A percentile compares a stretch with the other conserved stretches of the same genome.
Evolutionary conservation across 2,113 vertebrate genomes (phyloP).

Genomic region (Myiozetetes cayanensis): DNA sequence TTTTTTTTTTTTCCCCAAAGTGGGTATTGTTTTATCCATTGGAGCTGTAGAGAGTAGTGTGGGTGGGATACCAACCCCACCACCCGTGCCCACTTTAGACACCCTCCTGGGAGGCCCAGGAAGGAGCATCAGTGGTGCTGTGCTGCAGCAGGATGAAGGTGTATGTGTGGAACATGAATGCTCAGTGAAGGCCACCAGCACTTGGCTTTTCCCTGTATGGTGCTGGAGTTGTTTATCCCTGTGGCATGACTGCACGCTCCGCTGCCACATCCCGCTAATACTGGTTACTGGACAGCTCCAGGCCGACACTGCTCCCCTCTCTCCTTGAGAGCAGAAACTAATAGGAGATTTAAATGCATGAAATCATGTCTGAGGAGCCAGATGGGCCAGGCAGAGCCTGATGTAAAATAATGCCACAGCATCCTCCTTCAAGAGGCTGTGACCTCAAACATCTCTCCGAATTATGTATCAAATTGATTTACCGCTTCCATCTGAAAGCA

Average conservation of each 20-base stretch:
- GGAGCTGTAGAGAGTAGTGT: not conserved
- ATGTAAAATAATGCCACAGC: not conserved
- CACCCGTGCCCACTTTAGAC: fast-evolving
- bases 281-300: not conserved
- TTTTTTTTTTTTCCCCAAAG: not conserved
- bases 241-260: fast-evolving
- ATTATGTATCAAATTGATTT: not conserved
- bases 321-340: not conserved
- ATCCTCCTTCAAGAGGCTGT: not conserved
- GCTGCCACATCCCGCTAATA: not conserved
- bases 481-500: not conserved
- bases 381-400: not conserved
- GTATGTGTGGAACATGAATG: not conserved
- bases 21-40: not conserved
- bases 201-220: not conserved
- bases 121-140: not conserved
- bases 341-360: conserved; percentile 37
- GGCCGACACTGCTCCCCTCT: not conserved
- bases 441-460: not conserved
- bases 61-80: not conserved
- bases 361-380: not conserved
- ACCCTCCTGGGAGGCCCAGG: not conserved
- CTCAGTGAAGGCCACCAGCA: fast-evolving
- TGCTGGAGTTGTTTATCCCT: not conserved
- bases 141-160: not conserved